Base-by-base conservation (phyloP, 2,797 vertebrate species). In the Silurus lanzhouensis region DNA sequence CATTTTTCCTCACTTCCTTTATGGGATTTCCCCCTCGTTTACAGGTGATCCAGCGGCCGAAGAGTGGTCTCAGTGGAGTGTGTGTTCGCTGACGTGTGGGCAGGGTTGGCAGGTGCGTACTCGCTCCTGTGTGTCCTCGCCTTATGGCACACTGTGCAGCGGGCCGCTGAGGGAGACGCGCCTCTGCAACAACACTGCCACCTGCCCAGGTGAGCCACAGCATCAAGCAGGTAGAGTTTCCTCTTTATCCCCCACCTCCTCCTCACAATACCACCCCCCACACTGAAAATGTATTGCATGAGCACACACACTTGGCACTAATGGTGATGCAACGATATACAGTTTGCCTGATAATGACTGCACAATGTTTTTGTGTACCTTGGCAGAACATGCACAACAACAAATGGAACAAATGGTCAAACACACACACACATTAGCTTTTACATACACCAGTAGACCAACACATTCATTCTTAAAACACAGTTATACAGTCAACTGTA, bases 61-160 rank as follows among this genome's bases (percentile, higher is more conserved):
- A 92, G 97, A 98, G 90, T 99, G 98, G 98, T 99, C 98, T 2
- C 97, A 97, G 91, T 99, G 98, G 98, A 99, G 98, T n/a, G 95
- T 98, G 86, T 99, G 98, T 92, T 99, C 98, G 4, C 94, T 99
- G 91, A 99, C 98, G 0, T 99, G 98, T 48, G 97, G 98, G 61
- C 97, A 99, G 93, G 98, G 98, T 88, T 96, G 96, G 93, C 98
- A 99, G 94, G 96, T 99, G 91, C 96, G 98, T 89, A 99, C 97
- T 0, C 97, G 98, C 55, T 99, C 98, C 38, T 99, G 98, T 6
- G 97, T 99, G 88, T 98, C 98, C 17, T 99, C 98, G 20, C 97
- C 98, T 2, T 99, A 99, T 76, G 97, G 98, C 86, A 99, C 98
- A 2, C 94, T 99, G 91, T 99, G 98, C 95, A 98, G 97, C 71